A percentile compares a stretch with the other conserved stretches of the same genome.
Evolutionary conservation across 2,888 invertebrate species (phyloP).

Genomic region (Tryphoninae sp.): DNA sequence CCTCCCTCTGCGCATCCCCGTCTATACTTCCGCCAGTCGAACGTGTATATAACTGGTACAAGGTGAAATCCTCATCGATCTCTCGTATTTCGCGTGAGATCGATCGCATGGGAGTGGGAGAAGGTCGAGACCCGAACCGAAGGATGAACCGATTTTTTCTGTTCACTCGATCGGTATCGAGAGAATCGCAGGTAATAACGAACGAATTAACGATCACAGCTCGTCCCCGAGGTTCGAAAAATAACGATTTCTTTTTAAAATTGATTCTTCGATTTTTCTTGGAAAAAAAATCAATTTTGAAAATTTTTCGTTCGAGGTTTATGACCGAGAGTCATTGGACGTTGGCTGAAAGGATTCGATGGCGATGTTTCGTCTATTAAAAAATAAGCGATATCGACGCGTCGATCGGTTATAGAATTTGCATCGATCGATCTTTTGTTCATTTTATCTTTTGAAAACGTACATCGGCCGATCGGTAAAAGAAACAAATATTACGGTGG

Average conservation of each 20-base stretch:
- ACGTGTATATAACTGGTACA: constrained; percentile 70
- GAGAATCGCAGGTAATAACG: too few species aligned
- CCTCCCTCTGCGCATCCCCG: constrained; percentile 29
- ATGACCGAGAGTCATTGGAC: neutral
- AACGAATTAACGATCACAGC: too few species aligned
- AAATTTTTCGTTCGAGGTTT: neutral
- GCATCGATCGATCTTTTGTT: constrained; percentile 15
- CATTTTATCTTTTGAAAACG: neutral
- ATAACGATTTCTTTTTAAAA: too few species aligned
- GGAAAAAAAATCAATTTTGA: neutral
- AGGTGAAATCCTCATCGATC: constrained; percentile 72
- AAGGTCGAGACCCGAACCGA: constrained; percentile 22
- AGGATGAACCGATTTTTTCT: constrained; percentile 1
- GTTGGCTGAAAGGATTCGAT: constrained; percentile 22
- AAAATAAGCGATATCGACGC: constrained; percentile 23
- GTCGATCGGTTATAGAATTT: constrained; percentile 28
- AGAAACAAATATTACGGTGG: constrained; percentile 39
- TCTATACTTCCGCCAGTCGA: constrained; percentile 67
- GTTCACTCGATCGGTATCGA: neutral
- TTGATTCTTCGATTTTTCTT: too few species aligned
- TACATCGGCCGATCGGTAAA: constrained; percentile 36
- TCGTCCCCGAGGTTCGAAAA: too few species aligned
- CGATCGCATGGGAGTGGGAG: neutral
- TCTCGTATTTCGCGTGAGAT: constrained; percentile 15
- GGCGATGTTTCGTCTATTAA: constrained; percentile 2